phyloP scores from a whole-genome alignment of 2,888 invertebrate species.

The Acheta domesticus region DNA sequence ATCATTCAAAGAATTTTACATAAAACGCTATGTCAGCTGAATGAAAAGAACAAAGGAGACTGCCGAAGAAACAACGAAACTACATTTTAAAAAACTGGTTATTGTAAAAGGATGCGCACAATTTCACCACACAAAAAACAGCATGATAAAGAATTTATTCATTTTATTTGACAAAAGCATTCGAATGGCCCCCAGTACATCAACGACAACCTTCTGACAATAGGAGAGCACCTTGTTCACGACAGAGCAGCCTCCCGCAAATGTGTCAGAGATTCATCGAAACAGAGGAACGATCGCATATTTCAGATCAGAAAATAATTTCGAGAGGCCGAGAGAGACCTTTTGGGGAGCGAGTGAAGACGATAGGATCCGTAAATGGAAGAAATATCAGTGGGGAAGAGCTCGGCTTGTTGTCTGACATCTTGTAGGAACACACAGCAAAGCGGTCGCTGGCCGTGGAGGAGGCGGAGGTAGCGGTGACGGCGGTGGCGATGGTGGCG shows the following conservation, averaged over 20 bases:
- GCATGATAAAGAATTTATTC: neutral
- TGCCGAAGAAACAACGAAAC: no score
- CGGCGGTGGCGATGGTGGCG: no score
- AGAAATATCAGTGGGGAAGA: neutral
- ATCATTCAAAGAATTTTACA: no score
- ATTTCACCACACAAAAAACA: neutral
- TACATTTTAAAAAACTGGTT: no score
- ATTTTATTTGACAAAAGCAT: neutral
- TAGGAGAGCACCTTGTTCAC: neutral
- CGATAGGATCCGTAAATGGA: slow-evolving; percentile 3
- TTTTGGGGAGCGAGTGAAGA: neutral
- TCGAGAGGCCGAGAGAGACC: neutral
- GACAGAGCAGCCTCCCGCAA: neutral
- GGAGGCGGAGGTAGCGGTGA: no score
- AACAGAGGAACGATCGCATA: neutral
- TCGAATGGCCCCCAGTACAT: neutral
- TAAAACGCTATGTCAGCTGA: no score
- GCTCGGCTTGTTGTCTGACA: neutral
- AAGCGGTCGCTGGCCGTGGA: no score
- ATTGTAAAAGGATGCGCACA: neutral
- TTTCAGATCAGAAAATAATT: slow-evolving; percentile 1
- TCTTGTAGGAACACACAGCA: neutral
- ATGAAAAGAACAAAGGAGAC: no score
- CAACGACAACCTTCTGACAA: neutral
- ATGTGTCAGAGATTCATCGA: neutral